phyloP scores from a whole-genome alignment of 2,888 invertebrate species.

The Harpagoxenus sublaevis region DNA sequence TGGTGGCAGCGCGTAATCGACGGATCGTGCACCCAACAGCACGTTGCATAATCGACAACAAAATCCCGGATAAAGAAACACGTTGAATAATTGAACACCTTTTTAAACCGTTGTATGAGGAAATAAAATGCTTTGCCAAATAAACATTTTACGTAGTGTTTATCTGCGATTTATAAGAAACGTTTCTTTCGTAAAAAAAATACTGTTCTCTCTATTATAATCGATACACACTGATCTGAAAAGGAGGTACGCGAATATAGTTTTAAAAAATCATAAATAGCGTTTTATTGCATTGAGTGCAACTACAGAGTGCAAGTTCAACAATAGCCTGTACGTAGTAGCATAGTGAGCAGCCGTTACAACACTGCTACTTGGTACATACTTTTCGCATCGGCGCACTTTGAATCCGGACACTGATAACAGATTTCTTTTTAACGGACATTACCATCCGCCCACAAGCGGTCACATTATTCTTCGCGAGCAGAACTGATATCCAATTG shows the following conservation, averaged over 20 bases:
- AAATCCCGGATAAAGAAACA: not conserved
- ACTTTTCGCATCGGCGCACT: slow-evolving; percentile 29
- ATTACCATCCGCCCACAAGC: slow-evolving; percentile 35
- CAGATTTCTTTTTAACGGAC: slow-evolving; percentile 5
- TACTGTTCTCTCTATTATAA: not conserved
- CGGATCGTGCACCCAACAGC: slow-evolving; percentile 49
- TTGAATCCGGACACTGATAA: slow-evolving; percentile 1
- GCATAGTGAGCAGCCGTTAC: not conserved
- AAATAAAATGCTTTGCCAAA: not conserved
- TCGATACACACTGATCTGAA: not conserved
- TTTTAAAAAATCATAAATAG: not conserved
- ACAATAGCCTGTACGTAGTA: slow-evolving; percentile 5
- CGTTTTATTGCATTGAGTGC: slow-evolving; percentile 5
- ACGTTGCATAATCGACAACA: slow-evolving; percentile 38
- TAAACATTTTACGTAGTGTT: not conserved
- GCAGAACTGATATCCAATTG: slow-evolving; percentile 46
- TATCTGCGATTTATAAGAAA: not conserved
- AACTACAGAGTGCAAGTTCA: slow-evolving; percentile 26
- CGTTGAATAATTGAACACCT: slow-evolving; percentile 9
- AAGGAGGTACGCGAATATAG: not conserved
- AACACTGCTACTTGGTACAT: not conserved
- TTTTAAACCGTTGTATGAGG: no score
- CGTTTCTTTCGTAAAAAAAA: not conserved
- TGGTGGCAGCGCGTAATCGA: slow-evolving; percentile 45
- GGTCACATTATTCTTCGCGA: not conserved